Percentiles rank a stretch among this genome's conserved stretches.
phyloP scores from a whole-genome alignment of 1,140 invertebrate species.

The Dreissena rostriformis region DNA sequence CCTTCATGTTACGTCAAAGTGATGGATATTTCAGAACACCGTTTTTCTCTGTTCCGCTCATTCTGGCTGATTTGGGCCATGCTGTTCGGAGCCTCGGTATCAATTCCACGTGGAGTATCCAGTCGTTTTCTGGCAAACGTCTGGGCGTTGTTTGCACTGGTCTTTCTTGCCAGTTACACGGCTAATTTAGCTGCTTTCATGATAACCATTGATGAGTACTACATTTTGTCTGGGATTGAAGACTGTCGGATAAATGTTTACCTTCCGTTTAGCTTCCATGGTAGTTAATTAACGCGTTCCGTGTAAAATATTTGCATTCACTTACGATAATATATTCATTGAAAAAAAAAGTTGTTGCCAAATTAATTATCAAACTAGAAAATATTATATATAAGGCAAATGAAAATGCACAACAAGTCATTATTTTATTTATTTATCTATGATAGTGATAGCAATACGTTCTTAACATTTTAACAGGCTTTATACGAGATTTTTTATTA shows the following conservation, averaged over 20 bases:
- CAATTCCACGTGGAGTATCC: slow-evolving; percentile 96
- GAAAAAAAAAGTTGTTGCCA: too few species aligned
- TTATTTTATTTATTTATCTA: too few species aligned
- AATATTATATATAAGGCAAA: too few species aligned
- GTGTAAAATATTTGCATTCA: background rate
- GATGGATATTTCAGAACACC: slow-evolving; percentile 82
- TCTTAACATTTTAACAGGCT: too few species aligned
- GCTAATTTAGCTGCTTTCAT: slow-evolving; percentile 94
- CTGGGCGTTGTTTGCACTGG: slow-evolving; percentile 97
- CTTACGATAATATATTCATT: too few species aligned
- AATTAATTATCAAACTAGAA: too few species aligned
- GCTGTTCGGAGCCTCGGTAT: slow-evolving; percentile 97
- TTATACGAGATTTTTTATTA: too few species aligned
- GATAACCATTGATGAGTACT: slow-evolving; percentile 99
- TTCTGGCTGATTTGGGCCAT: slow-evolving; percentile 99
- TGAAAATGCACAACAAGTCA: too few species aligned
- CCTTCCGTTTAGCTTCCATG: too few species aligned
- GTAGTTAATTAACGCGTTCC: background rate
- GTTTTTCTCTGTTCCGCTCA: slow-evolving; percentile 97
- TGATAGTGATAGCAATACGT: too few species aligned
- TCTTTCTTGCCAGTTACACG: slow-evolving; percentile 83
- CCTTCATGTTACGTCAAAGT: background rate
- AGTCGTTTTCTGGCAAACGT: slow-evolving; percentile 97
- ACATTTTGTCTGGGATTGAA: slow-evolving; percentile 95
- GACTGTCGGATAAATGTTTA: slow-evolving; percentile 88